Base-by-base conservation (phyloP, 2,888 invertebrate genomes). In the Mythimna ferrago region DNA sequence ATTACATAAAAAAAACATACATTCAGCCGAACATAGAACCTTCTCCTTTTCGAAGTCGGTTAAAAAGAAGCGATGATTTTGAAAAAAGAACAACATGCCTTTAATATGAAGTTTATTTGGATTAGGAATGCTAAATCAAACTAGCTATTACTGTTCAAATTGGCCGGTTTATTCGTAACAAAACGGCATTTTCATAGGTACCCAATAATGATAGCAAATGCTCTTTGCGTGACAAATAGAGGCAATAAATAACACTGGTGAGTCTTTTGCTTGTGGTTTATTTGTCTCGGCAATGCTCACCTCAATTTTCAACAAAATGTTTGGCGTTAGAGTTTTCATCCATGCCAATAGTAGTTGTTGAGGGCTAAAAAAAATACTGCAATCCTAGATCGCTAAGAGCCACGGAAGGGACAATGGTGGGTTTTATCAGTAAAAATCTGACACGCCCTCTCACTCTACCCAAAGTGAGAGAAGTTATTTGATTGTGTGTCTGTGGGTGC, bases 91-190 rank as follows among this genome's bases (percentile, higher is more conserved):
- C 26, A 57, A 32, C 57, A 7, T 32, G 0, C 2, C 32, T 16
- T 3, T 7, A 32, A 16, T 32, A 10, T 35, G 1, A 61, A n/a
- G n/a, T 60, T 38, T 11, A 38, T 60, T 60, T 38, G 10, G 35
- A 58, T 58, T 38, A 2, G 11, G 35, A 61, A 41, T 41, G 41
- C 2, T 41, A 61, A 61, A 2, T 41, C 61, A 61, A 61, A 41
- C 11, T 21, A 32, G 21, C 21, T 61, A 61, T 61, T 61, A 61
- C 56, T 56, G 41, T 41, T 21, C 14, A 61, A 61, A 61, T 61
- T 61, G 61, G 14, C 21, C 7, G 21, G 61, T 61, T 41, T 41
- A 26, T 26, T 26, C 26, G 26, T 26, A 41, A 21, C 41, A 61
- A 61, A 61, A 41, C 6, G 21, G 14, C 21, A 61, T 41, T 41